Percentiles rank a stretch among this genome's conserved stretches.
Evolutionary conservation across 2,797 vertebrate genomes (phyloP).

Genomic region (Falco novaeseelandiae): DNA sequence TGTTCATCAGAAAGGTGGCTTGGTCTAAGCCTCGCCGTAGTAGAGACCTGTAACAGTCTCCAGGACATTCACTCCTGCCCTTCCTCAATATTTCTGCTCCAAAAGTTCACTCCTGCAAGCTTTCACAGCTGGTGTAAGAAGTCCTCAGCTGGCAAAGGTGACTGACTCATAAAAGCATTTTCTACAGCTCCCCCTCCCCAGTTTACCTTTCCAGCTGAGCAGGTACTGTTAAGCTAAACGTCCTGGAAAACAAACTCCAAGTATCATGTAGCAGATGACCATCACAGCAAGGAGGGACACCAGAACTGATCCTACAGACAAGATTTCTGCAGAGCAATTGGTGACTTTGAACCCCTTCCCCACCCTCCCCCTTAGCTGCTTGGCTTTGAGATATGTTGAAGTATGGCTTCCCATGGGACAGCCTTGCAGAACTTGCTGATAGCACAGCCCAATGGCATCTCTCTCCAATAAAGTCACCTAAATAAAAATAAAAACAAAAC

Average conservation of each 20-base stretch:
- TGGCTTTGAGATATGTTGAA: neutral
- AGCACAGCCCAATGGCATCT: fast-evolving
- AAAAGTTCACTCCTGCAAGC: neutral
- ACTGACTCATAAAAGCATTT: neutral
- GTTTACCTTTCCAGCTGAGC: neutral
- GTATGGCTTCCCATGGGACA: neutral
- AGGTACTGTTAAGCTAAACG: neutral
- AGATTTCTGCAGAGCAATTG: neutral
- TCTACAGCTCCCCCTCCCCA: neutral
- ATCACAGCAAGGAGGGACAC: neutral
- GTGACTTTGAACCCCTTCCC: neutral
- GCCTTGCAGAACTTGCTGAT: neutral
- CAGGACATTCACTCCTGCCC: neutral
- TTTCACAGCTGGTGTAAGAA: neutral
- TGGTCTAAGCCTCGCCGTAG: neutral
- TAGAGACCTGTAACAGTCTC: neutral
- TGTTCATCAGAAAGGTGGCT: neutral
- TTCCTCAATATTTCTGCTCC: neutral
- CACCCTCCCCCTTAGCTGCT: too few species aligned
- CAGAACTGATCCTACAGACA: neutral
- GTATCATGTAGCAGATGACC: neutral
- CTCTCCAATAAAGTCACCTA: neutral
- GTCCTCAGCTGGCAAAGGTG: neutral
- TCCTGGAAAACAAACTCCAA: neutral
- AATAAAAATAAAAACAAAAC: neutral